Evolutionary conservation across 2,113 vertebrate species (phyloP).

Genomic region (Pseudolaguvia tuberculata): DNA sequence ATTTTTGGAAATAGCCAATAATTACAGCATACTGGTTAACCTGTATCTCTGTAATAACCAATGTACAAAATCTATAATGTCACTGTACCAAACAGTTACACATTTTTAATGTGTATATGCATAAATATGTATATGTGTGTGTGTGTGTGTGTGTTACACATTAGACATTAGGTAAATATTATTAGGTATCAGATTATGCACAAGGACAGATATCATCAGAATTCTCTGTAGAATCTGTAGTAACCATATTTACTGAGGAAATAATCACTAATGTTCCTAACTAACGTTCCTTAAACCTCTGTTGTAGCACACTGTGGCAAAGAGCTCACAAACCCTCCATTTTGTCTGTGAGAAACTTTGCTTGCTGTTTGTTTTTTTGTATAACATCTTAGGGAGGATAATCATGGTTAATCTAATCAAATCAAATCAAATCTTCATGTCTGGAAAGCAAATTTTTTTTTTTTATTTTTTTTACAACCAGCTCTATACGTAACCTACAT

Average conservation of each 20-base stretch:
- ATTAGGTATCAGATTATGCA: not conserved
- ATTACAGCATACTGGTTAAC: conserved; percentile 30
- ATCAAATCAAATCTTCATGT: not conserved
- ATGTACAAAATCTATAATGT: conserved; percentile 19
- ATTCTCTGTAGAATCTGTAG: not conserved
- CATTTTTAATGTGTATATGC: not conserved
- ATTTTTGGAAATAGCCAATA: conserved; percentile 42
- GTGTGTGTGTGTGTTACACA: not conserved
- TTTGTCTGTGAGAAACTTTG: not conserved
- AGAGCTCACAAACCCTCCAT: not conserved
- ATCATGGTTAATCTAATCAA: not conserved
- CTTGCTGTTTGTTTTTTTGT: conserved; percentile 14
- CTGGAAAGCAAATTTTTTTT: too few relatives aligned
- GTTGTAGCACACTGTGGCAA: not conserved
- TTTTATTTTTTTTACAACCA: conserved; percentile 6
- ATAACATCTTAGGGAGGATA: conserved; percentile 27
- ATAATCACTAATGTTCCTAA: not conserved
- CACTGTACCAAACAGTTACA: conserved; percentile 3
- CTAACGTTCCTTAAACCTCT: not conserved
- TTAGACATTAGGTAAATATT: not conserved
- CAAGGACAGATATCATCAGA: not conserved
- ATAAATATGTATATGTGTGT: too few relatives aligned
- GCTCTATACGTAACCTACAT: not conserved
- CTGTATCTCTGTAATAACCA: conserved; percentile 21
- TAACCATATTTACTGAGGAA: not conserved